phyloP scores from a whole-genome alignment of 2,888 invertebrate genomes.

The Caenorhabditis sp. region DNA sequence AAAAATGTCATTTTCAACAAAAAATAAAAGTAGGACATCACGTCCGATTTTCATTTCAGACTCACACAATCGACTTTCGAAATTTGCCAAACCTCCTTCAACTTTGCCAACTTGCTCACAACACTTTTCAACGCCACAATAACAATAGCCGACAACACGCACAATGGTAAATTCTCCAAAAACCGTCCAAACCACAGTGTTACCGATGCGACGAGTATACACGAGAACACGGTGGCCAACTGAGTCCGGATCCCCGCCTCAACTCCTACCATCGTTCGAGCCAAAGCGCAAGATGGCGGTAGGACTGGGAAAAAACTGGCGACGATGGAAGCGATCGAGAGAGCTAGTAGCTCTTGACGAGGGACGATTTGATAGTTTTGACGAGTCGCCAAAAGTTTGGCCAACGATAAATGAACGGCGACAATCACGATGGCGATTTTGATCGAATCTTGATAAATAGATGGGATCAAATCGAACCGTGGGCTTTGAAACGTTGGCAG shows the following conservation, averaged over 20 bases:
- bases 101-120: constrained; percentile 73
- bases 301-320: constrained; percentile 76
- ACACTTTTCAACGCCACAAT: constrained; percentile 83
- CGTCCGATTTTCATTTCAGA: too few species aligned
- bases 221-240: constrained; percentile 82
- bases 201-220: constrained; percentile 80
- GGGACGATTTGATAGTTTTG: constrained; percentile 73
- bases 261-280: constrained; percentile 79
- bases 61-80: constrained; percentile 72
- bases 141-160: constrained; percentile 83
- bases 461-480: constrained; percentile 49
- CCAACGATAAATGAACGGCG: constrained; percentile 74
- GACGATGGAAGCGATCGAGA: constrained; percentile 77
- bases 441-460: constrained; percentile 60
- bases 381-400: constrained; percentile 73
- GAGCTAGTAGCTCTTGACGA: constrained; percentile 71
- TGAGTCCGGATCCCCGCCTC: constrained; percentile 87
- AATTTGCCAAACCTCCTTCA: constrained; percentile 62
- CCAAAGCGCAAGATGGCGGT: constrained; percentile 74
- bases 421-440: constrained; percentile 73
- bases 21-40: not conserved
- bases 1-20: constrained; percentile 8
- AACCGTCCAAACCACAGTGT: constrained; percentile 81
- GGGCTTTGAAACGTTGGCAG: constrained; percentile 65
- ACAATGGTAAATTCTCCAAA: constrained; percentile 84